Evolutionary conservation across 2,888 invertebrate genomes (phyloP), one percentile per base, ranked within the genome.

Genomic region (Drosophila demipolita): DNA sequence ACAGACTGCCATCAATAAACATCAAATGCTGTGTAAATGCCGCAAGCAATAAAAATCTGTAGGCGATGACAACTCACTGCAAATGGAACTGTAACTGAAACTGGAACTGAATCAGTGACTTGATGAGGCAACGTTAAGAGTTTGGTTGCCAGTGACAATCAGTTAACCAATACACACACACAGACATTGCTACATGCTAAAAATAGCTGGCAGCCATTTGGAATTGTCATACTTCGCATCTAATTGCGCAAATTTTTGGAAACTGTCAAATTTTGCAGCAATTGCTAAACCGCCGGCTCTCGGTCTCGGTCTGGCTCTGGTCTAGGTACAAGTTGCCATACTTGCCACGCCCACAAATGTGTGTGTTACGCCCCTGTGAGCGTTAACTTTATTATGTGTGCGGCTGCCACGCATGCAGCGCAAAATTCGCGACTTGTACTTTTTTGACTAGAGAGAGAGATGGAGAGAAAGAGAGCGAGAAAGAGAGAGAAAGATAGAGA

Each of bases 221-320:
- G 49, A 75, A 87, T 87, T 82, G 86, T 87, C 77, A 79, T 68
- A 75, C 61, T 76, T 87, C 66, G 82, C 83, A 82, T 84, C 88
- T 84, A 84, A 84, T 87, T 87, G 88, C 73, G 80, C 85, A 87
- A 82, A 85, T 84, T 84, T 87, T 87, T 80, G 82, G 82, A 87
- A 84, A 85, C 83, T 84, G 83, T 87, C 86, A 84, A 84, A 84
- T 87, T 77, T 78, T 71, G 79, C 86, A 75, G 85, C 77, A 78
- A 87, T 82, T 87, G 82, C 85, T 66, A 84, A 84, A 73, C 88
- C 83, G 68, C 83, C 72, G 76, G 68, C 70, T 62, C 63, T 69
- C 52, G 78, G 66, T 78, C 65, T 78, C 70, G 80, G 74, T 77
- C 70, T 78, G 66, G 82, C 50, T 64, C 54, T 40, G 61, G 66